Evolutionary conservation across 2,888 invertebrate species (phyloP), one percentile per base, ranked within the genome.

Genomic region (Nymphalis urticae): DNA sequence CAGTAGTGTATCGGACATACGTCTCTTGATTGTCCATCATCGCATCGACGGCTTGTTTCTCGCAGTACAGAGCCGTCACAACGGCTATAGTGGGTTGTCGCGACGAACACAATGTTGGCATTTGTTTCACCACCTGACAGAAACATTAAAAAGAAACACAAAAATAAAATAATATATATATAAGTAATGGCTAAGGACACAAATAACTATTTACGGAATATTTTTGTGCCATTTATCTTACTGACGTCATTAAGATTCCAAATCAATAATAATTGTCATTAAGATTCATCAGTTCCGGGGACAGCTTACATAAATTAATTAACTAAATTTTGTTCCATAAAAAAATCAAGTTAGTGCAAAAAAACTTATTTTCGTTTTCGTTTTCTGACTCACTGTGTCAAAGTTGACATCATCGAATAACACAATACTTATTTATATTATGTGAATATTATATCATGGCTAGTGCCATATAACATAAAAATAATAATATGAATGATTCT

Each of bases 51-150:
- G 99, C 99, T 79, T 98, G 94, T 87, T 99, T 99, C 89, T 99
- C 99, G 82, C 98, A 98, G 90, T 98, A 99, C 80, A 98, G 95
- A 0, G 98, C 98, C 0, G 99, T 99, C 71, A 99, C 97, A 70
- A 99, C 97, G n/a, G 98, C 99, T 80, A 99, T 98, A 24, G 97
- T 98, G 0, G 99, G 99, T 83, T 98, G 98, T 78, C 98, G 97
- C 36, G 96, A 95, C 71, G 96, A 96, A 65, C 95, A 95, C 85
- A 98, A 95, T 16, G 96, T 96, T 17, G 98, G 98, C 97, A 98
- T 97, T 94, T 98, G 98, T 82, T 97, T 97, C 69, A 98, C 98
- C 70, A 98, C 96, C 95, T 96, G 3, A 42, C 3, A 4, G 42
- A 68, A 61, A 59, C 19, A 62, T 21, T 21, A 5, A 10, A 21